A percentile compares a stretch with the other conserved stretches of the same genome.
Evolutionary conservation across 2,113 vertebrate species (phyloP).

Genomic region (Sphaerodactylus townsendi): DNA sequence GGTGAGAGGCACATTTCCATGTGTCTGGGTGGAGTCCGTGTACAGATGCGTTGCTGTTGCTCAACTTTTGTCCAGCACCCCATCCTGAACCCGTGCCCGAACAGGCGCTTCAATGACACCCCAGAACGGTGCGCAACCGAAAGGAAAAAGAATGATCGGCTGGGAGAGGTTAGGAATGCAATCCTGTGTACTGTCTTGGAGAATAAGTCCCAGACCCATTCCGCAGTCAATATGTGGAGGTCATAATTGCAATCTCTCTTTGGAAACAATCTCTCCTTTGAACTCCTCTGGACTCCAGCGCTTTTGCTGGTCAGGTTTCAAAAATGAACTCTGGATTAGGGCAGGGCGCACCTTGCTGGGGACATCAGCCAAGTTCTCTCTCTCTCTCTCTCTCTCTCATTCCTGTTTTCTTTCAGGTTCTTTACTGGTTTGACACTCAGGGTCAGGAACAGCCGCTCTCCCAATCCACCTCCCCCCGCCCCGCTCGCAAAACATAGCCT

Average conservation of each 20-base stretch:
- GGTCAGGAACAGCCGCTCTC: slow-evolving; percentile 35
- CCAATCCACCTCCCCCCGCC: slow-evolving; percentile 6
- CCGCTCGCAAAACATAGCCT: slow-evolving; percentile 53
- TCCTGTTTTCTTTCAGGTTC: slow-evolving; percentile 24
- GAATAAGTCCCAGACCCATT: neutral
- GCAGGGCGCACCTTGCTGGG: no score
- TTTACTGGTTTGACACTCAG: slow-evolving; percentile 20
- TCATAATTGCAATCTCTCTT: neutral
- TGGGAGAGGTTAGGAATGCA: neutral
- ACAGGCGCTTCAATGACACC: neutral
- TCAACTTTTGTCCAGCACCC: neutral
- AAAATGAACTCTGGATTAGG: no score
- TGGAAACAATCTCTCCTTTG: neutral
- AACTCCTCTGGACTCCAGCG: neutral
- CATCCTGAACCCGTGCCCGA: neutral
- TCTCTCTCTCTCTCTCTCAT: neutral
- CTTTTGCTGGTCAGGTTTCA: neutral
- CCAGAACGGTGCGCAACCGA: neutral
- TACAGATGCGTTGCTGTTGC: no score
- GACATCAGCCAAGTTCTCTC: neutral
- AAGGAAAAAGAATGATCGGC: neutral
- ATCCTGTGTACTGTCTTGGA: neutral
- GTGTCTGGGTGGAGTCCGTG: no score
- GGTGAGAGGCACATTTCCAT: no score
- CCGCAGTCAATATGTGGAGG: rapidly evolving